Evolutionary conservation across 2,888 invertebrate genomes (phyloP), one percentile per base, ranked within the genome.

Genomic region (Gymnosoma rotundatum): DNA sequence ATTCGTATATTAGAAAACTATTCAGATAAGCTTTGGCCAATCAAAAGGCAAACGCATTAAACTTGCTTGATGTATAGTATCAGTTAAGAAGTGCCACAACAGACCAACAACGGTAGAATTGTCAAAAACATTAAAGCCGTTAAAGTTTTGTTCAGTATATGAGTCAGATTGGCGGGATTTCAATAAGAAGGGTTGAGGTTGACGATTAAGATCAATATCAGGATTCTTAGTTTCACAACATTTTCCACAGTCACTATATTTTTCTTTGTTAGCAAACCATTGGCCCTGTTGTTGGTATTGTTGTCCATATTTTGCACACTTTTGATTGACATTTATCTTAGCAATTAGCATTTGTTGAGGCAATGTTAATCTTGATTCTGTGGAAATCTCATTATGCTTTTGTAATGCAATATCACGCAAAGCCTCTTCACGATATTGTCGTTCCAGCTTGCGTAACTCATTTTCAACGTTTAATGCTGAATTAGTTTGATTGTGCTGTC

Each of bases 241-340:
- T 42, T 69, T n/a, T 1, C 50, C 72, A 12, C 48, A 78, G 73
- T 89, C 90, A 66, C 90, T 89, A 38, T 91, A 91, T 48, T 90
- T 88, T 12, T 91, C 89, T 64, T 89, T 91, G 16, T 90, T 88
- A 72, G 87, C 88, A n/a, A 91, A 88, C 91, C 91, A 90, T 74
- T 88, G 86, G 14, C 87, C 87, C 18, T 76, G 70, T 48, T 72
- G 83, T 32, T 76, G 79, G 60, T 74, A 69, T 48, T 70, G 60
- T 14, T 45, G 54, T 0, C 72, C 78, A 60, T 81, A 48, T 66
- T 81, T 84, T 48, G 82, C 78, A 78, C 78, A 78, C 83, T 86
- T 79, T 38, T 80, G 78, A 50, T 80, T 80, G 1, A 80, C 83
- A 79, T 80, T 45, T 56, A 81, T 70, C 75, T 85, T 82, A 78